These are phyloP conservation scores for Malurus splendens DNA, from an alignment of 2,797 vertebrate species.

Conservation along the genomic window DNA sequence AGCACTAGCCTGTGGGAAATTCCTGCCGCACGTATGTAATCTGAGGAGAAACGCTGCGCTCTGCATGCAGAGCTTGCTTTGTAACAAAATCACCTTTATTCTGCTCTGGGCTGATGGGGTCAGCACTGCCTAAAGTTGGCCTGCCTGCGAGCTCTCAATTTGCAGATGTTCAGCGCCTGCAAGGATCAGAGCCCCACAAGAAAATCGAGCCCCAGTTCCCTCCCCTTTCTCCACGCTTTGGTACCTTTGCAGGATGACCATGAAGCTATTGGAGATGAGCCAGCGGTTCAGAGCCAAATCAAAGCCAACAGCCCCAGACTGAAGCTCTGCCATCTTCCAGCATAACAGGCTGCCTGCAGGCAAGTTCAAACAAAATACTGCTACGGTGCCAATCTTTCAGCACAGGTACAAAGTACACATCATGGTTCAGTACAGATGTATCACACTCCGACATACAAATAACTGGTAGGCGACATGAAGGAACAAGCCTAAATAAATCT, in stretches of 20 bases:
- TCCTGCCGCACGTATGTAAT: neutral
- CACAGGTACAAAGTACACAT: conserved; percentile 30
- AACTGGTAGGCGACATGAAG: neutral
- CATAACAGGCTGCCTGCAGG: neutral
- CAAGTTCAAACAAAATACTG: conserved; percentile 45
- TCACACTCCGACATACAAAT: neutral
- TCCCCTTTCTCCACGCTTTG: neutral
- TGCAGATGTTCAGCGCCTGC: neutral
- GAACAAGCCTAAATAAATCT: conserved; percentile 24
- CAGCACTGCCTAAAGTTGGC: neutral
- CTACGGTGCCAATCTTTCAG: neutral
- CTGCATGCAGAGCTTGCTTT: neutral
- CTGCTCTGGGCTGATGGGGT: neutral
- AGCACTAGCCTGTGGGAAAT: neutral
- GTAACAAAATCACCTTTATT: neutral
- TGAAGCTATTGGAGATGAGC: conserved; percentile 22
- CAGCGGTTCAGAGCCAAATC: conserved; percentile 34
- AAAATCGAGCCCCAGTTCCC: neutral
- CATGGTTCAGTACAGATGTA: neutral
- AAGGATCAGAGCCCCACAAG: neutral
- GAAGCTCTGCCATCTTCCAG: neutral
- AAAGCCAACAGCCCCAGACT: conserved; percentile 18
- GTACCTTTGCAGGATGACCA: conserved; percentile 23
- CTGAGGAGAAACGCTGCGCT: neutral
- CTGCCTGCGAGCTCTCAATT: neutral